Conservation (phyloP, 2,797 vertebrate species). For the Gallirallus australis region DNA sequence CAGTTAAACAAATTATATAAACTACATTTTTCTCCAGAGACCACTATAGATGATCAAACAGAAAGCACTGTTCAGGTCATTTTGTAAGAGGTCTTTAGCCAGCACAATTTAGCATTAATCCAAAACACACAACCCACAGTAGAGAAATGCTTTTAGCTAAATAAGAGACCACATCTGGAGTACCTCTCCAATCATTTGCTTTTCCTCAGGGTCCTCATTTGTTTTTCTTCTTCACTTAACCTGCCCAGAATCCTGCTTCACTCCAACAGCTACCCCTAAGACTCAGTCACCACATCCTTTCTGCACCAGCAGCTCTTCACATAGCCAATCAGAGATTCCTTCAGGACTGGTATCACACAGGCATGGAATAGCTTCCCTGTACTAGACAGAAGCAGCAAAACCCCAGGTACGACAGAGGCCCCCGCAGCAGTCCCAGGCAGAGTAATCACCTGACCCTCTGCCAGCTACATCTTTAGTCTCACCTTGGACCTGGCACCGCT, state of each 20-base stretch:
- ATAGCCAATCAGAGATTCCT: background rate
- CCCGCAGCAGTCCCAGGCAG: no score
- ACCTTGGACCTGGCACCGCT: background rate
- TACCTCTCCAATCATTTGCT: background rate
- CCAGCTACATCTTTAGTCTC: background rate
- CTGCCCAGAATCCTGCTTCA: background rate
- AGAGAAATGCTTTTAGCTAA: background rate
- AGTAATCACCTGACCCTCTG: no score
- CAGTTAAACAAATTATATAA: background rate
- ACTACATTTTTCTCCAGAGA: background rate
- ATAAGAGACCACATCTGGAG: background rate
- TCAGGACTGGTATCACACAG: background rate
- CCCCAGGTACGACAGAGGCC: no score
- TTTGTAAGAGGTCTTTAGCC: background rate
- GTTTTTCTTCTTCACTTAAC: background rate
- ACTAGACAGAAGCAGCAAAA: background rate
- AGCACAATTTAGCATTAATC: background rate
- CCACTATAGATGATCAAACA: background rate
- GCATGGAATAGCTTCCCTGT: background rate
- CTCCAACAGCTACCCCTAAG: background rate
- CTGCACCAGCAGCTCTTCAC: background rate
- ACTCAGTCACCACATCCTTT: background rate
- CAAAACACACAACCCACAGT: background rate
- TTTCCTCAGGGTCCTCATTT: background rate
- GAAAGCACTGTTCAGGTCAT: background rate